A percentile compares a stretch with the other conserved stretches of the same genome.
Evolutionary conservation across 2,797 vertebrate species (phyloP).

Genomic region (Benthosema pterotum): DNA sequence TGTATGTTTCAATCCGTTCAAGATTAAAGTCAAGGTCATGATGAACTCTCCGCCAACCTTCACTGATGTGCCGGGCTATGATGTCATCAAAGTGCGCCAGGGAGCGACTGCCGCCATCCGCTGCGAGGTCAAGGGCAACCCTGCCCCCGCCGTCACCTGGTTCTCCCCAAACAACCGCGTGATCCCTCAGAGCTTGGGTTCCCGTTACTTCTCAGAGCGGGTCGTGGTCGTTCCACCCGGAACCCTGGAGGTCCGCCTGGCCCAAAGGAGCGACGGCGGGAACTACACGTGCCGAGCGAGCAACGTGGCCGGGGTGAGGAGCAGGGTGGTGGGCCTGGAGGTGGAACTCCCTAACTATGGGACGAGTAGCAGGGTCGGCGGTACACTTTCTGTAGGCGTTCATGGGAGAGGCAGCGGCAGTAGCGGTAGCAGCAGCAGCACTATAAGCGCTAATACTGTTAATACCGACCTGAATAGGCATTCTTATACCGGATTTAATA

Average conservation of each 20-base stretch:
- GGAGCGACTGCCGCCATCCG: slow-evolving; percentile 77
- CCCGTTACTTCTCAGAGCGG: slow-evolving; percentile 62
- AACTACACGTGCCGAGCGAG: slow-evolving; percentile 90
- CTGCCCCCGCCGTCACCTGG: slow-evolving; percentile 84
- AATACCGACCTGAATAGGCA: slow-evolving; percentile 21
- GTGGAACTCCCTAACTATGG: slow-evolving; percentile 74
- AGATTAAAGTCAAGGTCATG: slow-evolving; percentile 88
- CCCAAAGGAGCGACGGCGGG: slow-evolving; percentile 85
- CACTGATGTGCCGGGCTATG: slow-evolving; percentile 63
- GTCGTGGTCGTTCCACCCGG: slow-evolving; percentile 77
- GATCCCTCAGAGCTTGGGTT: slow-evolving; percentile 72
- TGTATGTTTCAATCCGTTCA: slow-evolving; percentile 22
- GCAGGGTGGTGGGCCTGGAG: slow-evolving; percentile 79
- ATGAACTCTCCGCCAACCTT: slow-evolving; percentile 81
- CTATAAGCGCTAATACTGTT: slow-evolving; percentile 1
- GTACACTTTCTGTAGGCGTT: background rate
- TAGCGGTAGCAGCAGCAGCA: slow-evolving; percentile 21
- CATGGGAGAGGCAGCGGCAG: slow-evolving; percentile 26
- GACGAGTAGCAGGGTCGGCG: slow-evolving; percentile 59
- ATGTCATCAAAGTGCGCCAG: slow-evolving; percentile 77
- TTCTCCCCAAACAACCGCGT: slow-evolving; percentile 81
- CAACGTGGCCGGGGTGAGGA: slow-evolving; percentile 82
- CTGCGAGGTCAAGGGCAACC: slow-evolving; percentile 84
- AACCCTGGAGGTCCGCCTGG: slow-evolving; percentile 83
- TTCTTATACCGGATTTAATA: slow-evolving; percentile 25